Evolutionary conservation across 2,113 vertebrate species (phyloP).

Genomic region (Cacatua alba): DNA sequence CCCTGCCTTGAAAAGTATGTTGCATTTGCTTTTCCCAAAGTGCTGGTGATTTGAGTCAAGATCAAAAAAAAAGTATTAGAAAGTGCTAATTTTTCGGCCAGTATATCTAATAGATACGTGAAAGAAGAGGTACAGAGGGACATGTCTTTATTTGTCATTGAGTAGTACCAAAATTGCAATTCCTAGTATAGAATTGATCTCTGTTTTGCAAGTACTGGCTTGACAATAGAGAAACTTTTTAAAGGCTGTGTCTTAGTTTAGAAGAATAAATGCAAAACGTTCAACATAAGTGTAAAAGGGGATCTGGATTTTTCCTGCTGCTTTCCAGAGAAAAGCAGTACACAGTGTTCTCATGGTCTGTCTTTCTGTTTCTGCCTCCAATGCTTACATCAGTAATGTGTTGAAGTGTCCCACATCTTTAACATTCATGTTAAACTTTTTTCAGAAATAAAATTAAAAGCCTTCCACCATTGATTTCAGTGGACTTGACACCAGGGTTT

Average conservation of each 20-base stretch:
- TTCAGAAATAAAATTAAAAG: not conserved
- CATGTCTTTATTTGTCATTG: not conserved
- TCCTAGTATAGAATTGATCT: not conserved
- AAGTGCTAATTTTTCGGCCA: not conserved
- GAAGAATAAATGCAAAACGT: conserved; percentile 8
- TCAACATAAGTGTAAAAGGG: not conserved
- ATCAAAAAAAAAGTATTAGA: not conserved
- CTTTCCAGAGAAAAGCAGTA: not conserved
- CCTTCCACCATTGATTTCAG: not conserved
- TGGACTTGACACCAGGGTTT: not conserved
- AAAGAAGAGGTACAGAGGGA: not conserved
- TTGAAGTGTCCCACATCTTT: not conserved
- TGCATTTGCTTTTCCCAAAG: not conserved
- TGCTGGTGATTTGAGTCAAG: not conserved
- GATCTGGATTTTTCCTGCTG: not conserved
- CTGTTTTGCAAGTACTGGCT: conserved; percentile 12
- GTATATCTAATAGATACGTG: not conserved
- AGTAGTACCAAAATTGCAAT: not conserved
- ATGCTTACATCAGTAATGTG: not conserved
- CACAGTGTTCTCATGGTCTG: not conserved
- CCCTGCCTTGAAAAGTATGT: not conserved
- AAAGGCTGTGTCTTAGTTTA: not conserved
- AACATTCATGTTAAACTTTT: not conserved
- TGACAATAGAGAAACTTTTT: not conserved
- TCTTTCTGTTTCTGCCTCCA: not conserved